phyloP scores from a whole-genome alignment of 2,113 vertebrate species.

The Microcebus griseorufus region DNA sequence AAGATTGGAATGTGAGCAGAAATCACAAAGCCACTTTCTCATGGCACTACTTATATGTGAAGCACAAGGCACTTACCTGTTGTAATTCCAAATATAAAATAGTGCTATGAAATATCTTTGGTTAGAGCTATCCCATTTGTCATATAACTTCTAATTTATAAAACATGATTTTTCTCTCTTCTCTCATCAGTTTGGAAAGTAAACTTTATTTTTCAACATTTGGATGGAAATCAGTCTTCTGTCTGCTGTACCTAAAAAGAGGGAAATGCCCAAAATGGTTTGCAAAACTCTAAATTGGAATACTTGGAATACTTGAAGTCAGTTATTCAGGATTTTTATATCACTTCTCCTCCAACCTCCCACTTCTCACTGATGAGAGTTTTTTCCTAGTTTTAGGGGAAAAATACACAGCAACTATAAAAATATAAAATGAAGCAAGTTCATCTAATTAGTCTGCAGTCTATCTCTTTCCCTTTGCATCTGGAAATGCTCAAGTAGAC shows the following conservation, averaged over 20 bases:
- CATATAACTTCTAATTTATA: not conserved
- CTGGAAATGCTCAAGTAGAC: not conserved
- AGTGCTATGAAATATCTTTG: not conserved
- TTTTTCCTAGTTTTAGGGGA: not conserved
- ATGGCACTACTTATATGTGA: accelerated
- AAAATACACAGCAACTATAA: not conserved
- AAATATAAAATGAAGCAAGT: not conserved
- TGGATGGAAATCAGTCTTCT: not conserved
- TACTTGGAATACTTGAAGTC: not conserved
- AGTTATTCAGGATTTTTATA: not conserved
- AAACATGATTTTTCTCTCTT: not conserved
- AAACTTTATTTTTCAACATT: not conserved
- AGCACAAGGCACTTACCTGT: not conserved
- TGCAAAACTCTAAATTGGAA: not conserved
- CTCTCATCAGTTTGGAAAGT: not conserved
- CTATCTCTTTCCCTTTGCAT: not conserved
- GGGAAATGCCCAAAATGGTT: not conserved
- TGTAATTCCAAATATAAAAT: not conserved
- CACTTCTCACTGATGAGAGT: not conserved
- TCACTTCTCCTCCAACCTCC: not conserved
- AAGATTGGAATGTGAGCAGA: not conserved
- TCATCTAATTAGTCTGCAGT: not conserved
- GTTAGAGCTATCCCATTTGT: not conserved
- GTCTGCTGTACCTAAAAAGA: not conserved
- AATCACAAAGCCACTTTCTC: not conserved